Evolutionary conservation across 2,113 vertebrate species (phyloP), one percentile per base, ranked within the genome.

Genomic region (Neotoma lepida): DNA sequence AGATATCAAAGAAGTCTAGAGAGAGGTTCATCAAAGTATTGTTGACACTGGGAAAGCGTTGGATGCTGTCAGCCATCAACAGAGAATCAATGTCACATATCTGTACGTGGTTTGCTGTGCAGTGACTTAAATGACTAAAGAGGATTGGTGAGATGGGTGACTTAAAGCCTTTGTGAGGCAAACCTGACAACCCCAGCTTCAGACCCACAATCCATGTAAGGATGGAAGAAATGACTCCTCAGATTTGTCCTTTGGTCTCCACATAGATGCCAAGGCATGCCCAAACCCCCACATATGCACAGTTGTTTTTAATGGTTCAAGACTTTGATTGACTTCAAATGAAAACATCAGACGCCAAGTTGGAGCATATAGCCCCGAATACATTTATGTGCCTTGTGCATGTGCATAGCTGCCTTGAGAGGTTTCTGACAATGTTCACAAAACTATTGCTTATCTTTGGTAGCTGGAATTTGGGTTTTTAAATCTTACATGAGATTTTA

Each of bases 311-410:
- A 41, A 41, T 15, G 24, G 7, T 28, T 81, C 15, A 58, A 58
- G 56, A 82, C n/a, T 61, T 17, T 28, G 4, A 41, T 6, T 84
- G 15, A 30, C 44, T 22, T 68, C 33, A 26, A 39, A 20, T 68
- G 41, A 90, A 81, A 87, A 68, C 28, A 84, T 41, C n/a, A 39
- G 39, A 51, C 6, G n/a, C 17, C 3, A 61, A 88, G 46, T 68
- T 33, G 46, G 14, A 68, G 51, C 8, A 26, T 24, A 44, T 4
- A 22, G 10, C 20, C 35, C 63, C 35, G 20, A 54, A 9, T 18
- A 51, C 17, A 2, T 33, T 6, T n/a, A 3, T 4, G 0, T 54
- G 12, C 5, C 7, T 5, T n/a, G 24, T 1, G 22, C 1, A 4
- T 3, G 4, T 12, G 4, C 3, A 0, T 14, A 5, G 12, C 28